Evolutionary conservation across 2,797 vertebrate species (phyloP).

Genomic region (Aeoliscus strigatus): DNA sequence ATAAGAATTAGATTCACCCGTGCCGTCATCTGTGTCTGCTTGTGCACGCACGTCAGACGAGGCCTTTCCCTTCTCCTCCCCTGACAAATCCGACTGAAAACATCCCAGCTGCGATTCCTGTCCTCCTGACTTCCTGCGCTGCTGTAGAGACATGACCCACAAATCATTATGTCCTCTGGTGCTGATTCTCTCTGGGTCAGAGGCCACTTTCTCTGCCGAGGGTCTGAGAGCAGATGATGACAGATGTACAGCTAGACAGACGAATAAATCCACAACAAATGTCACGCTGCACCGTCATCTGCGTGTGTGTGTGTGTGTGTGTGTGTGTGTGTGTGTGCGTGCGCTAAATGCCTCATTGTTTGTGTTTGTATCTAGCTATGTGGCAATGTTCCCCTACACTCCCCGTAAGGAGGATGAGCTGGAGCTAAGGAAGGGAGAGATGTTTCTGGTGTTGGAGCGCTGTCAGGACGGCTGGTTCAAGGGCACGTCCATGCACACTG

Average conservation of each 20-base stretch:
- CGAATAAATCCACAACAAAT: conserved; percentile 29
- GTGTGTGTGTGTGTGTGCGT: background rate
- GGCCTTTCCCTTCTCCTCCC: conserved; percentile 22
- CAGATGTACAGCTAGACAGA: conserved; percentile 30
- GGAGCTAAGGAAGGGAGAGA: conserved; percentile 95
- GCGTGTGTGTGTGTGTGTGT: background rate
- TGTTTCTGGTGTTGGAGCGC: conserved; percentile 96
- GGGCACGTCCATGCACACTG: conserved; percentile 97
- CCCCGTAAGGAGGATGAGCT: conserved; percentile 98
- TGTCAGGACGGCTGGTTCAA: conserved; percentile 99
- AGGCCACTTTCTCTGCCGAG: conserved; percentile 25
- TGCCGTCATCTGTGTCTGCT: conserved; percentile 30
- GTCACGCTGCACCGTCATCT: conserved; percentile 1
- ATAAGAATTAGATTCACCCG: conserved; percentile 55
- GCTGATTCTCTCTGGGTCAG: conserved; percentile 44
- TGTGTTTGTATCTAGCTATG: conserved; percentile 73
- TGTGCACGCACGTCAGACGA: conserved; percentile 33
- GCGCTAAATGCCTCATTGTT: conserved; percentile 12
- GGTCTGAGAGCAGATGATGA: conserved; percentile 38
- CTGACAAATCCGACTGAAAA: conserved; percentile 32
- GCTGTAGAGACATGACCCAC: conserved; percentile 33
- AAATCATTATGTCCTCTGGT: conserved; percentile 44
- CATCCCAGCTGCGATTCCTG: conserved; percentile 37
- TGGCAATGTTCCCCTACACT: conserved; percentile 92
- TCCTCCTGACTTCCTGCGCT: conserved; percentile 11